Evolutionary conservation across 2,797 vertebrate genomes (phyloP).

Genomic region (Pogoniulus pusillus): DNA sequence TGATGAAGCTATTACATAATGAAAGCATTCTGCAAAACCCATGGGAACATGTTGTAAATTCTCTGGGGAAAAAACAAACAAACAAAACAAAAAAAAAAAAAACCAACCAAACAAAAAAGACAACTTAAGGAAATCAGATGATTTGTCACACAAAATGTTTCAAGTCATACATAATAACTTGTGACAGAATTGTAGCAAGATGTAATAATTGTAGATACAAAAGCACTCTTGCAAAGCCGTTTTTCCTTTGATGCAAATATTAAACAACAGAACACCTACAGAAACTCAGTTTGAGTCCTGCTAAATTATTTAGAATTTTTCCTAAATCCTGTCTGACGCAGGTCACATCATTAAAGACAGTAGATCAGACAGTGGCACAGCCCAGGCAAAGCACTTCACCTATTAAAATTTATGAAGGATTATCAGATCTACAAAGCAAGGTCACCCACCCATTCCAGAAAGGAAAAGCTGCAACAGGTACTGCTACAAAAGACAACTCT

Average conservation of each 20-base stretch:
- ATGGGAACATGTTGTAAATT: not conserved
- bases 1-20: not conserved
- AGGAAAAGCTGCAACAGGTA: not conserved
- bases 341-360: not conserved
- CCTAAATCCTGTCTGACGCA: not conserved
- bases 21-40: not conserved
- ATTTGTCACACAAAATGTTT: not conserved
- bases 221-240: not conserved
- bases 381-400: not conserved
- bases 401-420: not conserved
- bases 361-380: not conserved
- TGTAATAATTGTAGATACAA: not conserved
- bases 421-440: not conserved
- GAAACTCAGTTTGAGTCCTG: not conserved
- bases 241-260: not conserved
- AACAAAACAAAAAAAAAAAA: too few species aligned
- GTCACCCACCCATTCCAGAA: not conserved
- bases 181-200: not conserved
- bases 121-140: too few species aligned
- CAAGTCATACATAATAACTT: not conserved
- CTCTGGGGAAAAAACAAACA: too few species aligned
- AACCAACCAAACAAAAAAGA: too few species aligned
- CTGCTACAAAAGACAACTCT: not conserved
- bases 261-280: not conserved
- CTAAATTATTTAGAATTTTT: not conserved